These are phyloP conservation scores for Lacerta agilis DNA, from an alignment of 2,797 vertebrate genomes.

Conservation along the genomic window DNA sequence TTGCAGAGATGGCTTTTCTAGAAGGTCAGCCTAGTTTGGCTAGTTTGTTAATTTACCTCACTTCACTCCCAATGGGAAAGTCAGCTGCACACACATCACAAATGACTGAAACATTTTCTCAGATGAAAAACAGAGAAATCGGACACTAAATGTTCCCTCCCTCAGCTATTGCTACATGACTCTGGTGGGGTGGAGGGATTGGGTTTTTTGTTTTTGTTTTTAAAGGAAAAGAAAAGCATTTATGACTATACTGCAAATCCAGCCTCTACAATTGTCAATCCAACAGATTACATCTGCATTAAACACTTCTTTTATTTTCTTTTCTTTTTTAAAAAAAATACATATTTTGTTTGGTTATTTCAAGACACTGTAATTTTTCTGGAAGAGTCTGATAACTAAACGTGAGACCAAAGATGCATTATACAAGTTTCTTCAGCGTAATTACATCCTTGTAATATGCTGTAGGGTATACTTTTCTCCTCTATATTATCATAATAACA, in stretches of 20 bases:
- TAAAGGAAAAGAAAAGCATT: neutral
- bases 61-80: conserved; percentile 23
- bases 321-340: conserved; percentile 22
- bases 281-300: conserved; percentile 6
- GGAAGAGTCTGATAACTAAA: conserved; percentile 26
- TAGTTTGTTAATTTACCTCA: neutral
- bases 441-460: conserved; percentile 32
- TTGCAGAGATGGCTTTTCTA: neutral
- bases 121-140: fast-evolving
- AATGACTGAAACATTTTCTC: neutral
- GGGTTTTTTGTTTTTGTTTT: too few species aligned
- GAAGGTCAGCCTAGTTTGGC: neutral
- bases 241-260: conserved; percentile 20
- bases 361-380: conserved; percentile 44
- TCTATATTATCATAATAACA: conserved; percentile 41
- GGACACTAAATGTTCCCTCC: neutral
- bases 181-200: neutral
- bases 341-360: conserved; percentile 21
- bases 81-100: conserved; percentile 3
- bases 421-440: conserved; percentile 11
- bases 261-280: conserved; percentile 42
- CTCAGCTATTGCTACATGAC: neutral
- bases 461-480: conserved; percentile 34
- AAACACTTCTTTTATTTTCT: conserved; percentile 7
- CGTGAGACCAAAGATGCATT: conserved; percentile 38